Percentiles rank a stretch among this genome's conserved stretches.
These are phyloP conservation scores for Bathynomus jamesi DNA, from an alignment of 1,140 invertebrate species.

Conservation along the genomic window DNA sequence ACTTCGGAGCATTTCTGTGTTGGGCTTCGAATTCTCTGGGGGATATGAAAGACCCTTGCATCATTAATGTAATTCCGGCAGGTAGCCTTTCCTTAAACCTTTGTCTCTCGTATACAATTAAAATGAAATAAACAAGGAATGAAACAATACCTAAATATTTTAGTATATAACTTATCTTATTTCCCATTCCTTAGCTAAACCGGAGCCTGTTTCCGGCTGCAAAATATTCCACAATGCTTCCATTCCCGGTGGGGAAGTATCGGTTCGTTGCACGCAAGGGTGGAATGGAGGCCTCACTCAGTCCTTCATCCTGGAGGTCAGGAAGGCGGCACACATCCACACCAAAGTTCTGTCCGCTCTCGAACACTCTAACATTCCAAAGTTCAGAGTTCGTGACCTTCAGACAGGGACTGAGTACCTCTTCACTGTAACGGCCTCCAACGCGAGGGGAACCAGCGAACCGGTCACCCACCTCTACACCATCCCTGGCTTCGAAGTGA, in stretches of 20 bases:
- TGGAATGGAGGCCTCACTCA: slow-evolving; percentile 74
- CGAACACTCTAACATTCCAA: slow-evolving; percentile 45
- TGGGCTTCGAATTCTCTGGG: slow-evolving; percentile 76
- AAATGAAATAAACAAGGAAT: too few relatives aligned
- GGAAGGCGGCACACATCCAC: slow-evolving; percentile 47
- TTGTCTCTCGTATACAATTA: background rate
- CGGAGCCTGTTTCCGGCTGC: slow-evolving; percentile 25
- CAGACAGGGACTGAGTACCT: slow-evolving; percentile 26
- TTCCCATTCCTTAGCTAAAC: slow-evolving; percentile 20
- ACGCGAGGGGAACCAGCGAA: slow-evolving; percentile 23
- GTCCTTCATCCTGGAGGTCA: slow-evolving; percentile 71
- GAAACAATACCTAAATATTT: too few relatives aligned
- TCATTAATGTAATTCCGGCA: slow-evolving; percentile 75
- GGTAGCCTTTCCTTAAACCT: slow-evolving; percentile 19
- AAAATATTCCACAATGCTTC: slow-evolving; percentile 73
- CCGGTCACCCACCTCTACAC: slow-evolving; percentile 29
- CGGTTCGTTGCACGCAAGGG: slow-evolving; percentile 65
- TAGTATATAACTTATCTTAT: background rate
- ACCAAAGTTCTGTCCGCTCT: slow-evolving; percentile 26
- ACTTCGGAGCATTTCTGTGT: slow-evolving; percentile 66
- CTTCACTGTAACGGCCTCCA: slow-evolving; percentile 27
- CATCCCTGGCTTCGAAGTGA: slow-evolving; percentile 7
- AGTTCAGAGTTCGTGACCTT: slow-evolving; percentile 49
- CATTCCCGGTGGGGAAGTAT: slow-evolving; percentile 44
- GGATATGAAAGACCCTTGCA: slow-evolving; percentile 57